Evolutionary conservation across 2,113 vertebrate genomes (phyloP).

Genomic region (Marmota flaviventris): DNA sequence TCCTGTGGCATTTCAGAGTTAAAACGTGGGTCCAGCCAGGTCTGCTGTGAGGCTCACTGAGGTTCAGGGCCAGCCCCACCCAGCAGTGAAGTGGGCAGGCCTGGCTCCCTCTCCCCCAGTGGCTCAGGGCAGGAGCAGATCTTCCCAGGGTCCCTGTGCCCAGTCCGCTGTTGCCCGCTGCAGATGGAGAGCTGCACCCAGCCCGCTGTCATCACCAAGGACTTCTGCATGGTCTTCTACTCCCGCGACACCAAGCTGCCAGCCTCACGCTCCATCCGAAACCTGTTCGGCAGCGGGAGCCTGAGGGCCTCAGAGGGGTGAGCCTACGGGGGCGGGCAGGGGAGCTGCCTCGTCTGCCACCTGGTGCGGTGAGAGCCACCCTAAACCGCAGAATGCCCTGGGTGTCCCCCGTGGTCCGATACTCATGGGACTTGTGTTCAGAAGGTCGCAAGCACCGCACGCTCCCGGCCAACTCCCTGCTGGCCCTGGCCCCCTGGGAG

Average conservation of each 20-base stretch:
- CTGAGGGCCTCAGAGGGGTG: conserved; percentile 95
- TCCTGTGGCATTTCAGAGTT: not conserved
- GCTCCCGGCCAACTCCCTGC: no score
- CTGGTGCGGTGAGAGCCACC: accelerated
- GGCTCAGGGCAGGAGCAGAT: not conserved
- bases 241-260: conserved; percentile 97
- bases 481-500: accelerated
- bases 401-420: accelerated
- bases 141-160: not conserved
- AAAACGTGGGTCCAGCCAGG: accelerated
- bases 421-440: accelerated
- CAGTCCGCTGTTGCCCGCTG: accelerated
- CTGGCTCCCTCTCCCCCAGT: not conserved
- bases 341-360: accelerated
- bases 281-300: conserved; percentile 95
- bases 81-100: not conserved
- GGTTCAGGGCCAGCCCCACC: not conserved
- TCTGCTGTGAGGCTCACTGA: accelerated
- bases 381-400: accelerated
- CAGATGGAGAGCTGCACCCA: conserved; percentile 99
- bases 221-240: conserved; percentile 99
- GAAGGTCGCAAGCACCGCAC: not conserved
- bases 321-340: accelerated
- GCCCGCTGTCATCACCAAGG: conserved; percentile 97
- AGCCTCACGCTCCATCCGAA: conserved; percentile 96